phyloP scores from a whole-genome alignment of 2,113 vertebrate genomes.

The Oceanites oceanicus region DNA sequence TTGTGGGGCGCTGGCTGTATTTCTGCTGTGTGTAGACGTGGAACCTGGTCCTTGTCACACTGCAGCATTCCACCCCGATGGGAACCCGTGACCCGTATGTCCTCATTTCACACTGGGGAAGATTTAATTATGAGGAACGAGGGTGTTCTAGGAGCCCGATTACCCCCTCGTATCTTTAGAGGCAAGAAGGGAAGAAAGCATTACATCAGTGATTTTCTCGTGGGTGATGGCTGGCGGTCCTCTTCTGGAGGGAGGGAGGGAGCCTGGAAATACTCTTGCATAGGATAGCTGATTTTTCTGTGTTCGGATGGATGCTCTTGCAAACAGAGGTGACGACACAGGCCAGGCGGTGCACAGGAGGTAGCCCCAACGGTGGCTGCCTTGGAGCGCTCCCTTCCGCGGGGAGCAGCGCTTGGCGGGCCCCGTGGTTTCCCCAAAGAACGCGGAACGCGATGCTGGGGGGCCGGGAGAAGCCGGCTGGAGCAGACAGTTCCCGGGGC shows the following conservation, averaged over 20 bases:
- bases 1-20: neutral
- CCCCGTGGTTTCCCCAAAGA: neutral
- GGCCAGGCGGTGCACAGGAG: neutral
- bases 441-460: neutral
- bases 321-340: fast-evolving
- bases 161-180: neutral
- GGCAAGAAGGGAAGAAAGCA: neutral
- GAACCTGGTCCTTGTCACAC: conserved; percentile 10
- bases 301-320: neutral
- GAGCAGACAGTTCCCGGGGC: conserved; percentile 73
- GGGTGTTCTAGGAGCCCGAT: neutral
- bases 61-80: conserved; percentile 70
- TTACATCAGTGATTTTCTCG: neutral
- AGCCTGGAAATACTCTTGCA: neutral
- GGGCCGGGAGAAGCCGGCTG: conserved; percentile 31
- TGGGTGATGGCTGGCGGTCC: neutral
- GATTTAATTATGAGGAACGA: neutral
- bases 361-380: neutral
- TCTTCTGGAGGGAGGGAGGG: neutral
- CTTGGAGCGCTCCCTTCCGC: neutral
- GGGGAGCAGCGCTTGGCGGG: neutral
- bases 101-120: neutral
- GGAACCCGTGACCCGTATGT: conserved; percentile 48
- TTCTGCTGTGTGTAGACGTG: neutral
- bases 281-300: neutral